These are phyloP conservation scores for Sakesphorus luctuosus DNA, from an alignment of 2,113 vertebrate genomes.

Conservation along the genomic window DNA sequence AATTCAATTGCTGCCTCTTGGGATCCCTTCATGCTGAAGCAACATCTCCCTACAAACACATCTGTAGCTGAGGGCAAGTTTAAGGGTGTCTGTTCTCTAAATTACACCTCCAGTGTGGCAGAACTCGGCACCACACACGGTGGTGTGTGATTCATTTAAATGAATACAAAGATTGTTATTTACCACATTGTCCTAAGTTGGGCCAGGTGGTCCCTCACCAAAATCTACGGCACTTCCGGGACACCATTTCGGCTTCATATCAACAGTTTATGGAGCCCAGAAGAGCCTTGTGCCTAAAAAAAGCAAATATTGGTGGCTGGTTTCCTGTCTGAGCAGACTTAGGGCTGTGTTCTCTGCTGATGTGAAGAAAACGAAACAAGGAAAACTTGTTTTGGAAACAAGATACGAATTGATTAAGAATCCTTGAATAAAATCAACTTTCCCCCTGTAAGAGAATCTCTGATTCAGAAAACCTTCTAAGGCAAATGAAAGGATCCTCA, in stretches of 20 bases:
- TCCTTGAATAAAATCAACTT: not conserved
- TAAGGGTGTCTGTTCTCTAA: not conserved
- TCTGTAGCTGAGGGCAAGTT: not conserved
- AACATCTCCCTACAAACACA: not conserved
- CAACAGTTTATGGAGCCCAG: not conserved
- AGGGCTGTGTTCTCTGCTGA: not conserved
- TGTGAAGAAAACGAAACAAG: slow-evolving; percentile 1
- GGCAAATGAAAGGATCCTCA: not conserved
- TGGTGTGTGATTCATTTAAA: not conserved
- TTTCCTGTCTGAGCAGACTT: slow-evolving; percentile 48
- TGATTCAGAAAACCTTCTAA: not conserved
- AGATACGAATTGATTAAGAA: not conserved
- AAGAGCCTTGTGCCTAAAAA: slow-evolving; percentile 1
- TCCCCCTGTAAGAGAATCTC: not conserved
- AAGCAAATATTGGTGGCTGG: not conserved
- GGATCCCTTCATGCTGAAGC: not conserved
- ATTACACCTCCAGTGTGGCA: not conserved
- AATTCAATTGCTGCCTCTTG: not conserved
- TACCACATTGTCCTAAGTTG: not conserved
- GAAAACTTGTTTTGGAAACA: slow-evolving; percentile 37
- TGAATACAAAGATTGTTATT: not conserved
- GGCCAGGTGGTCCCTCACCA: not conserved
- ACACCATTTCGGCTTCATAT: not conserved
- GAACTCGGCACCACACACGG: not conserved
- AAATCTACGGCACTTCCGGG: not conserved